Base-by-base conservation (phyloP, 1,140 invertebrate genomes). In the Euglossa dilemma region DNA sequence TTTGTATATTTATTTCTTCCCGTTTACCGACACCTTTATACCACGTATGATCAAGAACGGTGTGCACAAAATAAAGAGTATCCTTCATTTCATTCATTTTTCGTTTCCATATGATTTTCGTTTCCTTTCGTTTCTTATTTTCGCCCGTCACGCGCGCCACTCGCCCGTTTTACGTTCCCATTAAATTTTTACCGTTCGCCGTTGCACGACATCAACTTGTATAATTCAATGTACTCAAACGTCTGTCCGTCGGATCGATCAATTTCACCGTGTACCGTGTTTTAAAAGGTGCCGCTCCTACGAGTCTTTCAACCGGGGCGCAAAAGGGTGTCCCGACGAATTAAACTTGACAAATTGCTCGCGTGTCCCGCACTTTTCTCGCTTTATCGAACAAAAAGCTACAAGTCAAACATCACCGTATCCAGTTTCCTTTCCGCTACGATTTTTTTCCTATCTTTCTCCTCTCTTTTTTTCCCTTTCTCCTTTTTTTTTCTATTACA, bases 261-360 rank as follows among this genome's bases (percentile, higher is more conserved):
- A 59, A 57, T 73, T 88, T 88, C 80, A 28, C 56, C 54, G 63
- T 52, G 63, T 52, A 23, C 50, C 73, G 73, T 57, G 63, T 83
- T 88, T 89, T 83, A 88, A 85, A 88, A 76, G 87, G 87, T 86
- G 87, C 70, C 84, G 64, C 76, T 83, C 72, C 72, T 61, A 80
- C 36, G 72, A 79, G 78, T 28, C 36, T 59, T 72, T 64, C 66
- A 78, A 47, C 67, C 67, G 23, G 18, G 23, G 4, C 47, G 69
- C 78, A 84, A 84, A 85, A 66, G 57, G 72, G 52, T 78, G 52
- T 4, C 64, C 77, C 59, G 63, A 76, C 74, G 76, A 85, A 87
- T 80, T 85, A 73, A 80, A 88, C 43, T 61, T 70, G 87, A 89
- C 84, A 89, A 89, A 88, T 89, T 85, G 54, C 20, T 63, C 59